A percentile compares a stretch with the other conserved stretches of the same genome.
phyloP scores from a whole-genome alignment of 2,888 invertebrate genomes.

The Leptothorax acervorum region DNA sequence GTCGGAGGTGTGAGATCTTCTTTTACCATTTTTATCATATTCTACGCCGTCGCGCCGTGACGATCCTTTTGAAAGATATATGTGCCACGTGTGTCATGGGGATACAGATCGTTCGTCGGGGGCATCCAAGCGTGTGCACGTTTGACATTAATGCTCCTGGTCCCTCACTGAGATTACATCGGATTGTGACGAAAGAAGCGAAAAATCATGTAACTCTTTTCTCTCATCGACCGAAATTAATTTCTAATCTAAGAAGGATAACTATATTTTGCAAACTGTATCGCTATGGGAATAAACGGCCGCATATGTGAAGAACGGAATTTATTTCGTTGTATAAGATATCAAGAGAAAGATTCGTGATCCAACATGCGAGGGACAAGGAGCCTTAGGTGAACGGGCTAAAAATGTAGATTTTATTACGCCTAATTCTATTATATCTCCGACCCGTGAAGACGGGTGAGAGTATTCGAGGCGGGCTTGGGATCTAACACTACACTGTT shows the following conservation, averaged over 20 bases:
- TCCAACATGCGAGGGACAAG: background rate
- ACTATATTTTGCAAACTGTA: background rate
- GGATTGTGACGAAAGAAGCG: slow-evolving; percentile 4
- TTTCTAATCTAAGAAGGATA: background rate
- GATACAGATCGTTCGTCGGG: background rate
- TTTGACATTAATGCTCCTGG: background rate
- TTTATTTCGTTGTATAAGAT: background rate
- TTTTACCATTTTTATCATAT: background rate
- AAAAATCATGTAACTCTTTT: background rate
- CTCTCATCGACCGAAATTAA: background rate
- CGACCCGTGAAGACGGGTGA: background rate
- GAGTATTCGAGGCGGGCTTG: background rate
- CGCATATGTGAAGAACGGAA: too few species aligned
- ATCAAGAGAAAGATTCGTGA: background rate
- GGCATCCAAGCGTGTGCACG: background rate
- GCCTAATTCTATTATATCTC: slow-evolving; percentile 3
- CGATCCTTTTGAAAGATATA: slow-evolving; percentile 3
- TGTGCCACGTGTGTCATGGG: background rate
- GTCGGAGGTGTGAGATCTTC: background rate
- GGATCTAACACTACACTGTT: too few species aligned
- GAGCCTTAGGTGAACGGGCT: background rate
- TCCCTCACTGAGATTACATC: background rate
- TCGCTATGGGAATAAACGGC: background rate
- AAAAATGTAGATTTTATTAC: slow-evolving; percentile 8
- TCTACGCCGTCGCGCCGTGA: background rate